Conservation (phyloP, 1,140 invertebrate genomes). For the Thrips palmi region DNA sequence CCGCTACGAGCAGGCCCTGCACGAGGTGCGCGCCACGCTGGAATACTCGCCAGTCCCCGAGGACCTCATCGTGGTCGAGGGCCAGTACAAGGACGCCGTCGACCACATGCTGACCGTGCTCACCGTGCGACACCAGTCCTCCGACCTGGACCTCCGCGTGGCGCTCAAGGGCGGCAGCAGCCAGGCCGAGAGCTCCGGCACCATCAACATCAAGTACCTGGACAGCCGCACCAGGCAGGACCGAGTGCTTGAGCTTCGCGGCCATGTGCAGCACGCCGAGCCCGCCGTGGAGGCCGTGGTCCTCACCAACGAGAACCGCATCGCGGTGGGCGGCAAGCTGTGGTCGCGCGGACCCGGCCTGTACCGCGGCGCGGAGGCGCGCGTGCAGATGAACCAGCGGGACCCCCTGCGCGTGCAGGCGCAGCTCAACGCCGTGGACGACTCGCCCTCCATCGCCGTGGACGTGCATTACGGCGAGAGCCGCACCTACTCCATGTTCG, state of each 20-base stretch:
- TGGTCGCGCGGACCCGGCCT: too few species aligned
- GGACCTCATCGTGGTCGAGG: slow-evolving; percentile 4
- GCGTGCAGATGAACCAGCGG: too few species aligned
- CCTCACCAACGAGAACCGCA: too few species aligned
- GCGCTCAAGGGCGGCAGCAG: background rate
- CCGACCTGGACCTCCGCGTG: background rate
- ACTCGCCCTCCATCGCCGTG: background rate
- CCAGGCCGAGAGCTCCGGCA: slow-evolving; percentile 5
- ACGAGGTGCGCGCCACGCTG: background rate
- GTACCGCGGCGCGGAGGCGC: too few species aligned
- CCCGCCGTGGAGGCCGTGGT: too few species aligned
- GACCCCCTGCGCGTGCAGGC: too few species aligned
- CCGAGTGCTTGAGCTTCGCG: too few species aligned
- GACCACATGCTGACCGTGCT: slow-evolving; percentile 1
- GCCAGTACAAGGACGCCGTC: slow-evolving; percentile 7
- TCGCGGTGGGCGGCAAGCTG: too few species aligned
- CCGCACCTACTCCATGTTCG: slow-evolving; percentile 3
- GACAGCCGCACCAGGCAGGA: background rate
- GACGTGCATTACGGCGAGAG: background rate
- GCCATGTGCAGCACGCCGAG: too few species aligned
- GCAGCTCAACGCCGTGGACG: background rate
- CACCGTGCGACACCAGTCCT: background rate
- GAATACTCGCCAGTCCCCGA: slow-evolving; percentile 7
- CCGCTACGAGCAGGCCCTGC: background rate
- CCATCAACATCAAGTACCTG: background rate